phyloP scores from a whole-genome alignment of 1,140 invertebrate genomes.

The Onthophagus taurus region DNA sequence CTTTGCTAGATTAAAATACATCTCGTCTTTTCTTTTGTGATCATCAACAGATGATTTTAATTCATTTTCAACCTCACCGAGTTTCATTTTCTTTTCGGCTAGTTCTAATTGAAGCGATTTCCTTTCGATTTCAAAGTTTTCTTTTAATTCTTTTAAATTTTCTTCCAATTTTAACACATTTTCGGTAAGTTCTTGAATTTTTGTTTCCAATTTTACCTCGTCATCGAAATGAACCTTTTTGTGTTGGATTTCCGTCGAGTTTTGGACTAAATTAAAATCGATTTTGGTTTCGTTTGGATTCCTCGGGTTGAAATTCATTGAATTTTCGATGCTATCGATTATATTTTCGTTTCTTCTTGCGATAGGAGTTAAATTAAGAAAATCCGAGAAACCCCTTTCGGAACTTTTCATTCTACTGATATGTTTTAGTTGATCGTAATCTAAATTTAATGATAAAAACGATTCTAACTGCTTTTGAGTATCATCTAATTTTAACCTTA shows the following conservation, averaged over 20 bases:
- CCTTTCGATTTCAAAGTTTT: conserved; percentile 48
- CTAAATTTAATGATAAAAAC: conserved; percentile 43
- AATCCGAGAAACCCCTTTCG: conserved; percentile 54
- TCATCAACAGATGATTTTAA: conserved; percentile 47
- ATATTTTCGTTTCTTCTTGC: conserved; percentile 19
- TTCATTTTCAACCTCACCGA: conserved; percentile 47
- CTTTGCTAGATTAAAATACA: conserved; percentile 47
- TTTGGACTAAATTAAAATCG: conserved; percentile 22
- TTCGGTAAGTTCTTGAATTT: conserved; percentile 42
- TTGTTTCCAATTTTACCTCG: conserved; percentile 42
- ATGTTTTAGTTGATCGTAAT: conserved; percentile 40
- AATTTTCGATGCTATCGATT: conserved; percentile 33
- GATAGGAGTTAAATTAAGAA: conserved; percentile 57
- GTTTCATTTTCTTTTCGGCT: conserved; percentile 43
- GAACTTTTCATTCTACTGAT: conserved; percentile 32
- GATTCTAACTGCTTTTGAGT: conserved; percentile 42
- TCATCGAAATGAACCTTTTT: conserved; percentile 33
- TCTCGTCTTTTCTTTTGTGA: conserved; percentile 48
- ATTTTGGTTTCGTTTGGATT: conserved; percentile 43
- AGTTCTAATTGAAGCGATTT: conserved; percentile 47
- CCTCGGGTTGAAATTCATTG: conserved; percentile 29
- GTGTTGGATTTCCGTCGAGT: conserved; percentile 29
- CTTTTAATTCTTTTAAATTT: conserved; percentile 42
- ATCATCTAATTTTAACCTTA: conserved; percentile 44
- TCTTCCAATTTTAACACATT: conserved; percentile 45